Base-by-base conservation (phyloP, 2,888 invertebrate genomes). In the Aromia moschata region DNA sequence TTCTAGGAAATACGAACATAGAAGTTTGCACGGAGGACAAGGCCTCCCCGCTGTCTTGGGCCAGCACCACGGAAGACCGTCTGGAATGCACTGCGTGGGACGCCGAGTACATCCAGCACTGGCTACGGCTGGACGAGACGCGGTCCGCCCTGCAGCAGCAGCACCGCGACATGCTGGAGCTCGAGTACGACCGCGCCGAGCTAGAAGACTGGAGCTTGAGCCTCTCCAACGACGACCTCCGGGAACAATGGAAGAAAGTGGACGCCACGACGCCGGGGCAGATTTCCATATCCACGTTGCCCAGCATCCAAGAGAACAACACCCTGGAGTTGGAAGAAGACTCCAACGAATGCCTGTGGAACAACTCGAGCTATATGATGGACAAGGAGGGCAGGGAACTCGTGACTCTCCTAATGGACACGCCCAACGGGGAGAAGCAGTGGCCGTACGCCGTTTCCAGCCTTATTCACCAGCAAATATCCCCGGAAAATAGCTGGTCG, bases 161-260 rank as follows among this genome's bases (percentile, higher is more conserved):
- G 68, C 88, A 89, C 75, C 83, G 89, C 59, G 89, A 89, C 74
- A 78, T 89, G 67, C 83, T 88, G 17, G 89, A 89, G 75, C 80
- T 90, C 71, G 90, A 90, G 77, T 91, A 91, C 73, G 91, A 90
- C 74, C 84, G 87, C 68, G 88, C 90, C 1, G 91, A 91, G 77
- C 80, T 91, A 64, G 91, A 91, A 79, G 91, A 91, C 77, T 91
- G 91, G 91, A 91, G 89, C 75, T 82, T 90, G 74, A 89, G 88
- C 41, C 79, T 91, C 61, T 90, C 90, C 0, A 88, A 85, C 67
- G 90, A 90, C 75, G 89, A 90, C 78, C 82, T 89, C 58, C 45
- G 84, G 70, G 86, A 87, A 33, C 72, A 75, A 40, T 77, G 72
- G 70, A 77, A 75, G 56, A 70, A 70, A 16, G 43, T 69, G 11